Evolutionary conservation across 2,888 invertebrate genomes (phyloP).

Genomic region (Latheticus oryzae): DNA sequence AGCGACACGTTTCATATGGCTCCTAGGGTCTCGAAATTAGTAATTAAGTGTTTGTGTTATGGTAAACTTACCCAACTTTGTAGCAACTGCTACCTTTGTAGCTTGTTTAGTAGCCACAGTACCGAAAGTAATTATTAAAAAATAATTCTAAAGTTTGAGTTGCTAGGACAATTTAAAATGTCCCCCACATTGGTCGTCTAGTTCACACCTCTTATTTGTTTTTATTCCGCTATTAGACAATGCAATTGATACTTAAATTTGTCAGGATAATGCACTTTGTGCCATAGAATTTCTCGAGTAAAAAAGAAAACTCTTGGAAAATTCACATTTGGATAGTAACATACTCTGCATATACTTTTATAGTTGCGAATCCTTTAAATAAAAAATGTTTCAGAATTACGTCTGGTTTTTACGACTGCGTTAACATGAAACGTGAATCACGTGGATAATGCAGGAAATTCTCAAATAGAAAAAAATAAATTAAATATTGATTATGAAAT

Average conservation of each 20-base stretch:
- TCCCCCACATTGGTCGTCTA: too few species aligned
- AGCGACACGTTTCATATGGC: constrained; percentile 48
- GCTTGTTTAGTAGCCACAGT: constrained; percentile 1
- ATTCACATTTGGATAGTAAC: too few species aligned
- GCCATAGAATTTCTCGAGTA: constrained; percentile 15
- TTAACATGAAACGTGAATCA: constrained; percentile 13
- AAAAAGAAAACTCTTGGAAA: constrained; percentile 26
- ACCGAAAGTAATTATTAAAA: too few species aligned
- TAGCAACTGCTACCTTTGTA: constrained; percentile 45
- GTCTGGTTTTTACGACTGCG: constrained; percentile 2
- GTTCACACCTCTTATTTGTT: constrained; percentile 16
- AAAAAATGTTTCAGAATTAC: constrained; percentile 17
- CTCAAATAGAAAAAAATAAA: too few species aligned
- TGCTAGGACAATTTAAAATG: too few species aligned
- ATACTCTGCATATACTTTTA: constrained; percentile 5
- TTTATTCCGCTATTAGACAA: constrained; percentile 17
- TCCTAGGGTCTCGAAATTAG: constrained; percentile 48
- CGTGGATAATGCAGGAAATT: constrained; percentile 10
- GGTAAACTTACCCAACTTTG: constrained; percentile 47
- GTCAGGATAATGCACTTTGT: constrained; percentile 21
- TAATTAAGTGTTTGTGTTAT: constrained; percentile 50
- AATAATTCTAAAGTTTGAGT: too few species aligned
- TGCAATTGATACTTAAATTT: constrained; percentile 26
- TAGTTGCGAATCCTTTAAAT: constrained; percentile 8
- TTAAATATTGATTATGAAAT: too few species aligned